Base-by-base conservation (phyloP, 2,797 vertebrate genomes). In the Fistularia tabacaria region DNA sequence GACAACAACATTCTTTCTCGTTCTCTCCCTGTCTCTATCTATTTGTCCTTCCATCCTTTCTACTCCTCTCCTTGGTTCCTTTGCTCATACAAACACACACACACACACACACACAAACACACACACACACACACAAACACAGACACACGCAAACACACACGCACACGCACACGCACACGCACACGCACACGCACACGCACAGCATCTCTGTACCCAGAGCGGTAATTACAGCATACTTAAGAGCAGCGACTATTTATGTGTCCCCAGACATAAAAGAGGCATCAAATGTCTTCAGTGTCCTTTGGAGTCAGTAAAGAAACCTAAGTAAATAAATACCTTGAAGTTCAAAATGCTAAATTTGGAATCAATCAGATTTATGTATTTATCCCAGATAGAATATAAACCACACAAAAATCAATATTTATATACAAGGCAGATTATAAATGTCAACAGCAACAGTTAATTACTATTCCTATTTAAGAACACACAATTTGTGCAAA, bases 1-100 rank as follows among this genome's bases (percentile, higher is more conserved):
- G 71, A 81, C 79, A 75, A 62, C 56, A 56, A 60, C 62, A 62
- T 59, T 72, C 67, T 48, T 58, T 62, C 45, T 68, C 54, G 59
- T 44, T 15, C 46, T 36, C n/a, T 56, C 39, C 54, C 38, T 65
- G 65, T 53, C 58, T 75, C 46, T 74, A 57, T 78, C 48, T 66
- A 36, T 68, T 58, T 51, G 42, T 63, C 54, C 66, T 76, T 40
- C 52, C 73, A 80, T 66, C 66, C 57, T 60, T 62, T 62, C 61
- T 52, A 61, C 66, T 51, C 71, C 51, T 70, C 38, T 69, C 25
- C 8, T 41, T 49, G 41, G 37, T 53, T 71, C 45, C 13, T n/a
- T 50, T 1, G 8, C 43, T 61, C 36, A 57, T 51, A 66, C 54
- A 48, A 55, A 73, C 67, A 25, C 25, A 25, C 25, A 25, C 25